A percentile compares a stretch with the other conserved stretches of the same genome.
Evolutionary conservation across 2,888 invertebrate genomes (phyloP).

Genomic region (Eupeodes luniger): DNA sequence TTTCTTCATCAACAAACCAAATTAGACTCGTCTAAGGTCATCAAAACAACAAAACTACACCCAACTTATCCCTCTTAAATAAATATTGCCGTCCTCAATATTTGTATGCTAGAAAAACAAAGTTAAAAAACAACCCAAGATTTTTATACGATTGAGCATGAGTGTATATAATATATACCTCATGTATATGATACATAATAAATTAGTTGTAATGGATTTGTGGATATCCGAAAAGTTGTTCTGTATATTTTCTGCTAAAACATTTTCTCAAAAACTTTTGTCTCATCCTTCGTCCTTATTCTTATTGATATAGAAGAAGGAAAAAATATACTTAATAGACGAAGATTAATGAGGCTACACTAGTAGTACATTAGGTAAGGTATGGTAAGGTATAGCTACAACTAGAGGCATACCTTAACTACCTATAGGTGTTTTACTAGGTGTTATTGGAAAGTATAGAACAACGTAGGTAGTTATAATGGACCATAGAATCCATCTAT

Average conservation of each 20-base stretch:
- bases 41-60: too few species aligned
- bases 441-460: conserved; percentile 22
- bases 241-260: background rate
- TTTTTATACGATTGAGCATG: background rate
- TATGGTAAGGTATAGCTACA: too few species aligned
- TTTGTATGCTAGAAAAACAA: background rate
- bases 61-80: too few species aligned
- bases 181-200: conserved; percentile 39
- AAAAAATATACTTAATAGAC: conserved; percentile 40
- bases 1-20: too few species aligned
- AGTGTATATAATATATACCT: background rate
- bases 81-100: too few species aligned
- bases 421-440: conserved; percentile 17
- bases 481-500: conserved; percentile 39
- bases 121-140: background rate
- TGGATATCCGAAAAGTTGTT: conserved; percentile 81
- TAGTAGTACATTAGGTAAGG: background rate
- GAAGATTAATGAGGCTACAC: conserved; percentile 67
- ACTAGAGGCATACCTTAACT: background rate
- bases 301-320: conserved; percentile 45
- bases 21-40: too few species aligned
- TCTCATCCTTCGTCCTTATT: conserved; percentile 7
- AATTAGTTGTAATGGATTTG: conserved; percentile 81
- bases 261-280: conserved; percentile 29
- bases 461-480: conserved; percentile 13